A percentile compares a stretch with the other conserved stretches of the same genome.
Conservation (phyloP, 2,113 vertebrate species). For the Hemicordylus capensis region DNA sequence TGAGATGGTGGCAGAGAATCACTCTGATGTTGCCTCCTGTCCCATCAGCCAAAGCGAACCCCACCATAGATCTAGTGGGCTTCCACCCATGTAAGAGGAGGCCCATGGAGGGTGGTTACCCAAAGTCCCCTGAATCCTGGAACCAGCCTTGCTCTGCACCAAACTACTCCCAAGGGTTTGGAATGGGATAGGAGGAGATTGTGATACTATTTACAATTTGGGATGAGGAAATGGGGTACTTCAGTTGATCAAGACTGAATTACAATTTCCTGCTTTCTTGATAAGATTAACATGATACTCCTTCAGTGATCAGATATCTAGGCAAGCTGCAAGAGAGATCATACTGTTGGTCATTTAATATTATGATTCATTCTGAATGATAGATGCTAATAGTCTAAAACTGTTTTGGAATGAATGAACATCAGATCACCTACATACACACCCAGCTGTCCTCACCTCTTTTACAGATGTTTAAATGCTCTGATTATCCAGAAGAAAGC, state of each 20-base stretch:
- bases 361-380: not conserved
- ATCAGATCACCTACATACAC: not conserved
- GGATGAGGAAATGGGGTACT: not conserved
- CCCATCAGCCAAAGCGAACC: too few relatives aligned
- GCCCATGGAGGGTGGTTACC: too few relatives aligned
- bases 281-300: not conserved
- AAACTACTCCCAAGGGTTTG: not conserved
- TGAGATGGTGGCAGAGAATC: too few relatives aligned
- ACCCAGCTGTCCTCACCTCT: not conserved
- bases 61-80: too few relatives aligned
- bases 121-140: too few relatives aligned
- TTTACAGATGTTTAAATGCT: not conserved
- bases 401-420: not conserved
- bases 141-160: too few relatives aligned
- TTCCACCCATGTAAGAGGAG: too few relatives aligned
- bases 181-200: not conserved
- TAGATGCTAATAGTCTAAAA: not conserved
- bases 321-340: not conserved
- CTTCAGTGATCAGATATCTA: not conserved
- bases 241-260: not conserved
- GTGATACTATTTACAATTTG: not conserved
- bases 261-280: not conserved
- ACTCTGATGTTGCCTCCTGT: too few relatives aligned
- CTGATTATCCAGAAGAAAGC: not conserved
- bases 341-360: not conserved